Conservation (phyloP, 2,888 invertebrate genomes). For the Mamestra brassicae region DNA sequence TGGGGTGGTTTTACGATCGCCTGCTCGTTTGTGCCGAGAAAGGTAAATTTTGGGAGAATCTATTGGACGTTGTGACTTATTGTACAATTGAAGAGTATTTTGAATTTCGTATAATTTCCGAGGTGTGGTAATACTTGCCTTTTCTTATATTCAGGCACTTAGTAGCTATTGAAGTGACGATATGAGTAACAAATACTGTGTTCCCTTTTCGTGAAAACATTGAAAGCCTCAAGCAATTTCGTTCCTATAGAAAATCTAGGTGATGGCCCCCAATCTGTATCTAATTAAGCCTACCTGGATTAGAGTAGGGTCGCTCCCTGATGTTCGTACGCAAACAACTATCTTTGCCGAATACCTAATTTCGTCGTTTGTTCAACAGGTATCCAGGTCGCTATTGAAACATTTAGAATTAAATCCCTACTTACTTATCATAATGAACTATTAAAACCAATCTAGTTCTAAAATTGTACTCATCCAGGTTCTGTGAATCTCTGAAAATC, state of each 20-base stretch:
- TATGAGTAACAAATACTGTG: not conserved
- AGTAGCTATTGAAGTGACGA: not conserved
- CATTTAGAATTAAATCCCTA: constrained; percentile 40
- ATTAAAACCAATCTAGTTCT: constrained; percentile 23
- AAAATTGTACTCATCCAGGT: constrained; percentile 36
- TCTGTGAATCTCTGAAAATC: constrained; percentile 7
- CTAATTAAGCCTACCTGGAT: constrained; percentile 54
- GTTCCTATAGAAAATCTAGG: constrained; percentile 30
- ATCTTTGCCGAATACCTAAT: constrained; percentile 52
- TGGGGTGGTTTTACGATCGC: constrained; percentile 82
- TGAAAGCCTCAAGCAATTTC: constrained; percentile 13
- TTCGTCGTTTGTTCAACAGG: constrained; percentile 56
- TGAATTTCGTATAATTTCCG: constrained; percentile 61
- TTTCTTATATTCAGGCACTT: constrained; percentile 19
- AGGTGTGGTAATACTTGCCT: constrained; percentile 29
- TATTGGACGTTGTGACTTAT: constrained; percentile 83
- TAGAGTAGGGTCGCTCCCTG: constrained; percentile 40
- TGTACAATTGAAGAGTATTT: constrained; percentile 76
- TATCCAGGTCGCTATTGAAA: constrained; percentile 41
- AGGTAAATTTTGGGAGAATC: constrained; percentile 81
- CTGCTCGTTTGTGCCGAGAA: constrained; percentile 77
- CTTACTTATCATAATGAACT: constrained; percentile 31
- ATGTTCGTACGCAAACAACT: constrained; percentile 51
- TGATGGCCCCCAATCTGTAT: constrained; percentile 31
- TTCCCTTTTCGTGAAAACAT: not conserved